phyloP scores from a whole-genome alignment of 2,113 vertebrate genomes.

The Embiotoca jacksoni region DNA sequence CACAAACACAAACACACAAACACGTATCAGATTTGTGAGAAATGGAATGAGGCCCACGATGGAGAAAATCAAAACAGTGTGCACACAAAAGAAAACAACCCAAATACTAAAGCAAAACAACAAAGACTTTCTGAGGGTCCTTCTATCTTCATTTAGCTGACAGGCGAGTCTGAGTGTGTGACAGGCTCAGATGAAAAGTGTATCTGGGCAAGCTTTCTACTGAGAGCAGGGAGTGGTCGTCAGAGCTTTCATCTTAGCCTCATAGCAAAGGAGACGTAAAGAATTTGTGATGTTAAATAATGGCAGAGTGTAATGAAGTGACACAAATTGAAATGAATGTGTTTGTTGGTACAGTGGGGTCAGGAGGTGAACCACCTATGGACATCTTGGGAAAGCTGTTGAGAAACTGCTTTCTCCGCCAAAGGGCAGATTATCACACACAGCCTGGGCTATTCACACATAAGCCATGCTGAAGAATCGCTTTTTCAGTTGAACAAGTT shows the following conservation, averaged over 20 bases:
- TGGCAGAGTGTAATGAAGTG: slow-evolving; percentile 77
- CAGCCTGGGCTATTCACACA: slow-evolving; percentile 23
- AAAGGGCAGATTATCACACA: slow-evolving; percentile 38
- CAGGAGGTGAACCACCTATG: slow-evolving; percentile 42
- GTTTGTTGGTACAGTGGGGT: slow-evolving; percentile 53
- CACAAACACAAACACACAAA: too few species aligned
- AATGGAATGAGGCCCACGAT: not conserved
- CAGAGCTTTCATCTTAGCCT: slow-evolving; percentile 73
- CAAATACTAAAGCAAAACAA: slow-evolving; percentile 52
- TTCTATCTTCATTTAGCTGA: slow-evolving; percentile 78
- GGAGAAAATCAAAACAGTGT: slow-evolving; percentile 14
- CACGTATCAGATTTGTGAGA: not conserved
- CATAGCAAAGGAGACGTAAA: slow-evolving; percentile 58
- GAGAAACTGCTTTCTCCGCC: slow-evolving; percentile 51
- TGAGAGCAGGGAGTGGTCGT: slow-evolving; percentile 77
- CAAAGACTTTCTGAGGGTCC: slow-evolving; percentile 48
- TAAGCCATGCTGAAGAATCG: slow-evolving; percentile 24
- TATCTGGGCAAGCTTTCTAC: slow-evolving; percentile 75
- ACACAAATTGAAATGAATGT: slow-evolving; percentile 81
- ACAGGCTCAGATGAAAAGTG: slow-evolving; percentile 78
- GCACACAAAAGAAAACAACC: slow-evolving; percentile 26
- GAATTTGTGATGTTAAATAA: slow-evolving; percentile 75
- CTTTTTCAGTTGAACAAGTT: slow-evolving; percentile 49
- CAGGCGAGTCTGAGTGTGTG: slow-evolving; percentile 70
- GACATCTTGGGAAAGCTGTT: slow-evolving; percentile 42